These are phyloP conservation scores for Pyrocoelia pectoralis DNA, from an alignment of 2,888 invertebrate species.

Conservation along the genomic window DNA sequence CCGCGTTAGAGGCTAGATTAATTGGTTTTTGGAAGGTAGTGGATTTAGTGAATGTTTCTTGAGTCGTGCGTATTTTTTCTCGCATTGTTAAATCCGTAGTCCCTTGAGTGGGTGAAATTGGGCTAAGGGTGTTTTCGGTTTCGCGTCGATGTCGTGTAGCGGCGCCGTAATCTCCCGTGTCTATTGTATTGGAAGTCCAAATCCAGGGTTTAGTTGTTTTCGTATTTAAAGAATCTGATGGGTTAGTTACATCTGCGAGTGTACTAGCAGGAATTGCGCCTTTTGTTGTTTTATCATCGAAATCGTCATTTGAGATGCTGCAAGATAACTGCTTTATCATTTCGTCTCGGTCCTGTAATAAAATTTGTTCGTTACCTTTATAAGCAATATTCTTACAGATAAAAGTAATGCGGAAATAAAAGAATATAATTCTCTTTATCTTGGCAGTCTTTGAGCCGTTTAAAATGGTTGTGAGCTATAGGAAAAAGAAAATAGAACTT, in stretches of 20 bases:
- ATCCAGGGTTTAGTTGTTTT: slow-evolving; percentile 54
- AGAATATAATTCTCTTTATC: slow-evolving; percentile 17
- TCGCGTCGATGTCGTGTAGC: slow-evolving; percentile 59
- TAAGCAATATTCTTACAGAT: slow-evolving; percentile 8
- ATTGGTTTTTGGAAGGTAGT: slow-evolving; percentile 16
- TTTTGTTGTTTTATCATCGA: slow-evolving; percentile 47
- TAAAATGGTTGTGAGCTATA: slow-evolving; percentile 10
- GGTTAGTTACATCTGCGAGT: slow-evolving; percentile 32
- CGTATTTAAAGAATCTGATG: slow-evolving; percentile 33
- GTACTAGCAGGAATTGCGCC: slow-evolving; percentile 28
- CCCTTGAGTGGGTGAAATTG: slow-evolving; percentile 46
- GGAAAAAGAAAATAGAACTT: slow-evolving; percentile 5
- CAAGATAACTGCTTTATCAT: slow-evolving; percentile 68
- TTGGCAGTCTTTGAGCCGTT: slow-evolving; percentile 14
- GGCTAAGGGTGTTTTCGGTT: slow-evolving; percentile 55
- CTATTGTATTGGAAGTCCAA: slow-evolving; percentile 58
- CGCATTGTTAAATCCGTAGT: slow-evolving; percentile 31
- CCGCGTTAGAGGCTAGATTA: slow-evolving; percentile 16
- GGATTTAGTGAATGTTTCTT: slow-evolving; percentile 21
- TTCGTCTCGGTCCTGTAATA: slow-evolving; percentile 68
- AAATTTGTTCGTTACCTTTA: slow-evolving; percentile 23
- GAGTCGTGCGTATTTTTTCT: slow-evolving; percentile 11
- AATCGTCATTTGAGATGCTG: slow-evolving; percentile 61
- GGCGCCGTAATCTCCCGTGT: slow-evolving; percentile 53
- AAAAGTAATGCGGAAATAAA: slow-evolving; percentile 9